Evolutionary conservation across 2,888 invertebrate genomes (phyloP).

Genomic region (Cheilosia variabilis): DNA sequence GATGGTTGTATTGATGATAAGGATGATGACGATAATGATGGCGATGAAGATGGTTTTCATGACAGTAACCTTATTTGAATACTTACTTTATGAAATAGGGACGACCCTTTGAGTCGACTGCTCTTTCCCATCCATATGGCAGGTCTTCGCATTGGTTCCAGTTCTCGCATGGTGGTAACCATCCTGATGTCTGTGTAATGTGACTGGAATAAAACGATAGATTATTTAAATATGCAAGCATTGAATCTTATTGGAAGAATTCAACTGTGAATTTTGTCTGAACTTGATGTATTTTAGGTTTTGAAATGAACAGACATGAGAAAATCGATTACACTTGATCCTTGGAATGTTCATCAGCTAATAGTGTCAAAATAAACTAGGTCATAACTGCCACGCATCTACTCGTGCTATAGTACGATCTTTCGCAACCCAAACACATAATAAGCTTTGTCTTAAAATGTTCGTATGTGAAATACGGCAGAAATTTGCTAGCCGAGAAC

Average conservation of each 20-base stretch:
- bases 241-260: neutral
- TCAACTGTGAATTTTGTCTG: too few species aligned
- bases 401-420: too few species aligned
- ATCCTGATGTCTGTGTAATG: conserved; percentile 91
- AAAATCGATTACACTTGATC: too few species aligned
- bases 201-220: conserved; percentile 86
- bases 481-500: too few species aligned
- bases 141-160: conserved; percentile 89
- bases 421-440: too few species aligned
- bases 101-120: conserved; percentile 91
- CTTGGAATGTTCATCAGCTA: too few species aligned
- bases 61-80: neutral
- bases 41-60: neutral
- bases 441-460: too few species aligned
- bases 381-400: too few species aligned
- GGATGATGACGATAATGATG: neutral
- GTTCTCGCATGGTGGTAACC: conserved; percentile 94
- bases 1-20: neutral
- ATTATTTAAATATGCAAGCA: neutral
- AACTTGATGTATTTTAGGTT: too few species aligned
- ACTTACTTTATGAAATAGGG: conserved; percentile 92
- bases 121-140: conserved; percentile 96
- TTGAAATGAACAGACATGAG: too few species aligned
- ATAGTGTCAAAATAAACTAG: too few species aligned
- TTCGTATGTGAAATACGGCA: too few species aligned